These are phyloP conservation scores for Climacteris rufus DNA, from an alignment of 2,113 vertebrate species.

Conservation along the genomic window DNA sequence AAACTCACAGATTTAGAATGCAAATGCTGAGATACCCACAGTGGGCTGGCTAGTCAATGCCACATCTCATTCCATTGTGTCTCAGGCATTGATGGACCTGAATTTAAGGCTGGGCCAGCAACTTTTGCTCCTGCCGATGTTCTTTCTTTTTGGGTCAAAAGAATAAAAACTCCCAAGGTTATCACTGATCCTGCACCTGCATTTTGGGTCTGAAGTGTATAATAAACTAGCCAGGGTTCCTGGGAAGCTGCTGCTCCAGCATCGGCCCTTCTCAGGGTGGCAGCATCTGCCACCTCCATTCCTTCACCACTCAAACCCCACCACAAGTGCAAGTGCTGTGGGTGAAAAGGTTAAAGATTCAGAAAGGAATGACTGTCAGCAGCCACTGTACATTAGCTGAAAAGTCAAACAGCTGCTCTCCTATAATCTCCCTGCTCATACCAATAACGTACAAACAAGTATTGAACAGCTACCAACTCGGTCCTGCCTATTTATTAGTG, in stretches of 20 bases:
- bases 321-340: neutral
- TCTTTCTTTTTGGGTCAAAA: neutral
- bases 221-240: neutral
- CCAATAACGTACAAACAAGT: neutral
- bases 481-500: neutral
- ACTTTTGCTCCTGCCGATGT: neutral
- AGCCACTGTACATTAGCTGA: conserved; percentile 2
- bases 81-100: neutral
- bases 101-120: neutral
- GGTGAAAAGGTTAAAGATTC: conserved; percentile 46
- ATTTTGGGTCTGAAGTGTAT: neutral
- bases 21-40: neutral
- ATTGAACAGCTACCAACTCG: neutral
- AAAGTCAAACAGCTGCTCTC: conserved; percentile 30
- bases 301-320: conserved; percentile 2
- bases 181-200: neutral
- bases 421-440: neutral
- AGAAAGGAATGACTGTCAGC: conserved; percentile 47
- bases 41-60: neutral
- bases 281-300: conserved; percentile 3
- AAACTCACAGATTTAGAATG: neutral
- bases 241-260: neutral
- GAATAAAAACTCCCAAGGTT: neutral
- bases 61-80: neutral
- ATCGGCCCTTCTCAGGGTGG: neutral